Evolutionary conservation across 1,140 invertebrate genomes (phyloP).

Genomic region (Pentalonia nigronervosa): DNA sequence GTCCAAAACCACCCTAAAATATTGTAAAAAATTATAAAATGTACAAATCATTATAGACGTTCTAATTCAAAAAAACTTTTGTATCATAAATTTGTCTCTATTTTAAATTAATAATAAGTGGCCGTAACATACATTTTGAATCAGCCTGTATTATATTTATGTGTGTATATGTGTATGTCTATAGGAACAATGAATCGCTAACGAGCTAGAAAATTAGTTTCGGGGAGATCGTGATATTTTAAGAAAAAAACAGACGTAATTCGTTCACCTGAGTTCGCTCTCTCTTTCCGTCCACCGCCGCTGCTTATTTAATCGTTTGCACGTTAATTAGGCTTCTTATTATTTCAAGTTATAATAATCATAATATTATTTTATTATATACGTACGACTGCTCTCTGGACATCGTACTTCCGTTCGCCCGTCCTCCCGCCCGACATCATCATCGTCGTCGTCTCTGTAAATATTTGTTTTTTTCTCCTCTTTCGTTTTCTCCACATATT

Average conservation of each 20-base stretch:
- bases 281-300: neutral
- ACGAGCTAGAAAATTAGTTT: constrained; percentile 45
- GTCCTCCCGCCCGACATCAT: neutral
- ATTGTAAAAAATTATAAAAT: no score
- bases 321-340: constrained; percentile 39
- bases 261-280: neutral
- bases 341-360: constrained; percentile 3
- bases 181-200: constrained; percentile 34
- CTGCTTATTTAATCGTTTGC: neutral
- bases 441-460: neutral
- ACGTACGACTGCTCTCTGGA: neutral
- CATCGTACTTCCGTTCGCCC: neutral
- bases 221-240: neutral
- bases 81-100: no score
- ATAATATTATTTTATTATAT: neutral
- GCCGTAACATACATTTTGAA: no score
- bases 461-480: neutral
- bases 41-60: no score
- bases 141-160: neutral
- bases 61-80: no score
- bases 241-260: neutral
- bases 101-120: no score
- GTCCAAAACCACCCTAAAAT: no score
- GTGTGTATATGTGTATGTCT: neutral
- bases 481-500: neutral